Percentiles rank a stretch among this genome's conserved stretches.
Conservation (phyloP, 64 coral and sea anemone genomes). For the Actinia tenebrosa region DNA sequence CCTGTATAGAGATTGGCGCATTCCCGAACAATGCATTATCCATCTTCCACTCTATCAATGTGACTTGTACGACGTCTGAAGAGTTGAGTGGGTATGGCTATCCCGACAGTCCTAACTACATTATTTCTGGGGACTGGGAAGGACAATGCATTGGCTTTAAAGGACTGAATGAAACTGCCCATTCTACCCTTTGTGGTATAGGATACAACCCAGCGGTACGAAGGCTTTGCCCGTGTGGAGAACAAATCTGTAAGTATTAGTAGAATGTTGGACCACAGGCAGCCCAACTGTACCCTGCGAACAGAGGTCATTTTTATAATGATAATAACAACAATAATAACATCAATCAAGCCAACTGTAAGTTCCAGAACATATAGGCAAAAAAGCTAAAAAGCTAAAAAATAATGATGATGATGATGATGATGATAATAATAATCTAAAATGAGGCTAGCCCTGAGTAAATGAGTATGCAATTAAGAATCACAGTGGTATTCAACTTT, state of each 20-base stretch:
- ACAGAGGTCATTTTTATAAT: no score
- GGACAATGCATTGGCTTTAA: not conserved
- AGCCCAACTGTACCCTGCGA: no score
- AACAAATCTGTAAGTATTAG: not conserved
- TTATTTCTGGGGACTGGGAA: not conserved
- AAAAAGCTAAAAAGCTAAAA: no score
- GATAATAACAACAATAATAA: no score
- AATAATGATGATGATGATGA: no score
- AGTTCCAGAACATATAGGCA: no score
- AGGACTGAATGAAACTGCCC: not conserved
- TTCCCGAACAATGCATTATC: not conserved
- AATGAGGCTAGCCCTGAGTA: no score
- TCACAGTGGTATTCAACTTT: no score
- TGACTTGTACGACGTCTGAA: not conserved
- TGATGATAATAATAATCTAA: no score
- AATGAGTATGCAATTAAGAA: no score
- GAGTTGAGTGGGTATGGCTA: not conserved
- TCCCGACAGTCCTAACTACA: not conserved
- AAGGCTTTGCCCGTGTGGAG: conserved; percentile 2
- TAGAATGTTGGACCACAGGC: no score
- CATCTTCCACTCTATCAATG: not conserved
- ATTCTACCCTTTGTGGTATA: not conserved
- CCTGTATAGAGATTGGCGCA: not conserved
- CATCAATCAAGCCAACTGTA: no score
- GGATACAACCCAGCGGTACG: not conserved